Conservation (phyloP, 1,140 invertebrate species). For the Panagrolaimus sp. region DNA sequence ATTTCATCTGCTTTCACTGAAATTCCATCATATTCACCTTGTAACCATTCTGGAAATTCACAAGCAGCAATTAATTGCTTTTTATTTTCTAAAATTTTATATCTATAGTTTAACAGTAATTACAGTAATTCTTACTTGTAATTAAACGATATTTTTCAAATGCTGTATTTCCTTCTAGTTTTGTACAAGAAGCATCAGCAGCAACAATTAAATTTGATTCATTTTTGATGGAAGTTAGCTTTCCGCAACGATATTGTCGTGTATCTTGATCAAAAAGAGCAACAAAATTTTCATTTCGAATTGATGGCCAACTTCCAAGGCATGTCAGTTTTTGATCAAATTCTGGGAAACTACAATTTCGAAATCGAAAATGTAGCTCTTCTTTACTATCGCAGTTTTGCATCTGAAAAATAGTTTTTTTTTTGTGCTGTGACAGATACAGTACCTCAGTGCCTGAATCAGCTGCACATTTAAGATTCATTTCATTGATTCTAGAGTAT, state of each 20-base stretch:
- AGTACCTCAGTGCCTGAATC: too few species aligned
- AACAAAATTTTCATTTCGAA: neutral
- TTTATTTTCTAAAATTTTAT: neutral
- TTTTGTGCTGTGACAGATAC: neutral
- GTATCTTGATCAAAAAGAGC: neutral
- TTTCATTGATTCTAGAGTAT: neutral
- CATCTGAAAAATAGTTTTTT: too few species aligned
- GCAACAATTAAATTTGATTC: neutral
- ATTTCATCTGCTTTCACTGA: neutral
- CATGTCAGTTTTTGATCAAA: neutral
- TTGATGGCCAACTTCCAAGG: slow-evolving; percentile 1
- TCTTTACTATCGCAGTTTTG: neutral
- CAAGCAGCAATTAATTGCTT: neutral
- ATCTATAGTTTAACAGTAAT: neutral
- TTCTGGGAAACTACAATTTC: neutral
- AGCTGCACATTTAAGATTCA: neutral
- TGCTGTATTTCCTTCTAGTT: neutral
- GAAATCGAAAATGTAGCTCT: neutral
- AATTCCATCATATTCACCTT: slow-evolving; percentile 5
- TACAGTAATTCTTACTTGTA: neutral
- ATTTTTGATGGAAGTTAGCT: neutral
- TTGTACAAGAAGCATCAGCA: neutral
- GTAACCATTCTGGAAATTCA: slow-evolving; percentile 2
- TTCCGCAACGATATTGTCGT: slow-evolving; percentile 2
- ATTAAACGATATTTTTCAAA: neutral